Evolutionary conservation across 2,113 vertebrate species (phyloP), one percentile per base, ranked within the genome.

Genomic region (Oncorhynchus clarkii): DNA sequence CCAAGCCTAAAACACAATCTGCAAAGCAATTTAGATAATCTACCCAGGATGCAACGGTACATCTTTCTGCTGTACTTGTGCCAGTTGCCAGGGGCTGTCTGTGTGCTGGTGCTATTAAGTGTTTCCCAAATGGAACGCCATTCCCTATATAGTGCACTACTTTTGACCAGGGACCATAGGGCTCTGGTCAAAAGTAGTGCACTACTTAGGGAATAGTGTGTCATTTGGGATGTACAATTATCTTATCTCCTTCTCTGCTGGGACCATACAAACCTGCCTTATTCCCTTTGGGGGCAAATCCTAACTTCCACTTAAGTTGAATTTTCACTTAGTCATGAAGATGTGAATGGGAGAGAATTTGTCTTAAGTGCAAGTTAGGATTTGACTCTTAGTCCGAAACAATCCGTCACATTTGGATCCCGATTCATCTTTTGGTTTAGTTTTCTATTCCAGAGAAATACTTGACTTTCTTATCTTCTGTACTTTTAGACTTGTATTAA

Each of bases 401-500:
- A 5, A 18, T 18, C 16, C 51, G 1, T 18, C 51, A 54, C 51
- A 18, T 54, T 54, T 54, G 51, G 51, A 54, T 54, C 51, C 51
- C 1, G 4, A 18, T 54, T 54, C 51, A 3, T 92, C 93, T 93
- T 93, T 92, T 88, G 80, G 89, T 91, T 75, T 86, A 86, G 92
- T 90, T 88, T 92, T 90, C 93, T 92, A 85, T 65, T 51, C 57
- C 72, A 68, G 54, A 70, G 24, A 71, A 67, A 93, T 5, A 4
- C 13, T 45, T 89, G 20, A 93, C 93, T 93, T 93, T 84, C 92
- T 95, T 93, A 94, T 90, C 92, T 94, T 93, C 92, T 94, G 92
- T 95, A 91, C 93, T 93, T 94, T 91, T 94, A 94, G 91, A 92
- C 92, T 91, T 88, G 82, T 93, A 78, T 74, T 16, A 72, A 74